Conservation (phyloP, 2,797 vertebrate genomes). For the Euthynnus affinis region DNA sequence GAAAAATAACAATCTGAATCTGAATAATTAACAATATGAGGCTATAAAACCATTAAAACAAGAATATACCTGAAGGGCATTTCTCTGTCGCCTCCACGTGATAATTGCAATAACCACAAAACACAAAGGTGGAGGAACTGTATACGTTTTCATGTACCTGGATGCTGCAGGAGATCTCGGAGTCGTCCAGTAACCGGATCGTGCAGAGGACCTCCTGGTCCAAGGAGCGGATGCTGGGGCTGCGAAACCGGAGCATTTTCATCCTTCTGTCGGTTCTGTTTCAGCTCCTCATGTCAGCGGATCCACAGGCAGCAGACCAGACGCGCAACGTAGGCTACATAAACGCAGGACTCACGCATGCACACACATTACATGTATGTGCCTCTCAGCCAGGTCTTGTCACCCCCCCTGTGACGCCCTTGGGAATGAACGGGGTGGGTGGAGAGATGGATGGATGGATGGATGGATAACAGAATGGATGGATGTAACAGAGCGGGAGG, state of each 20-base stretch:
- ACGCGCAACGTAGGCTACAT: slow-evolving; percentile 20
- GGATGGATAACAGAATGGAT: slow-evolving; percentile 62
- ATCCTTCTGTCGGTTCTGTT: slow-evolving; percentile 86
- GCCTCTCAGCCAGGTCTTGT: slow-evolving; percentile 28
- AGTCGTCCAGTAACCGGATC: slow-evolving; percentile 95
- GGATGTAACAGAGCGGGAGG: slow-evolving; percentile 63
- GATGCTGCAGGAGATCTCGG: slow-evolving; percentile 95
- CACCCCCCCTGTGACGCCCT: slow-evolving; percentile 61
- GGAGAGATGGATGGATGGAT: slow-evolving; percentile 52
- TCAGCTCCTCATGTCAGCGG: slow-evolving; percentile 80
- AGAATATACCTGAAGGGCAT: background rate
- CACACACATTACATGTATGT: slow-evolving; percentile 41
- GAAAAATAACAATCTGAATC: background rate
- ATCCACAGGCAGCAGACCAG: slow-evolving; percentile 53
- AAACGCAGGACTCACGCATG: slow-evolving; percentile 21
- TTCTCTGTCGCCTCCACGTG: slow-evolving; percentile 50
- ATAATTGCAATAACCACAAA: slow-evolving; percentile 36
- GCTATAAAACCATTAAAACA: background rate
- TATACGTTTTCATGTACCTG: slow-evolving; percentile 85
- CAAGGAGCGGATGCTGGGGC: slow-evolving; percentile 94
- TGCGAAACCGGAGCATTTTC: slow-evolving; percentile 98
- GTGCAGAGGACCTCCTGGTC: slow-evolving; percentile 95
- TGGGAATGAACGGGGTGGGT: slow-evolving; percentile 53
- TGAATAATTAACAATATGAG: background rate
- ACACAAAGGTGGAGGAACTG: slow-evolving; percentile 11